Evolutionary conservation across 1,140 invertebrate genomes (phyloP), one percentile per base, ranked within the genome.

Genomic region (Euura lappo): DNA sequence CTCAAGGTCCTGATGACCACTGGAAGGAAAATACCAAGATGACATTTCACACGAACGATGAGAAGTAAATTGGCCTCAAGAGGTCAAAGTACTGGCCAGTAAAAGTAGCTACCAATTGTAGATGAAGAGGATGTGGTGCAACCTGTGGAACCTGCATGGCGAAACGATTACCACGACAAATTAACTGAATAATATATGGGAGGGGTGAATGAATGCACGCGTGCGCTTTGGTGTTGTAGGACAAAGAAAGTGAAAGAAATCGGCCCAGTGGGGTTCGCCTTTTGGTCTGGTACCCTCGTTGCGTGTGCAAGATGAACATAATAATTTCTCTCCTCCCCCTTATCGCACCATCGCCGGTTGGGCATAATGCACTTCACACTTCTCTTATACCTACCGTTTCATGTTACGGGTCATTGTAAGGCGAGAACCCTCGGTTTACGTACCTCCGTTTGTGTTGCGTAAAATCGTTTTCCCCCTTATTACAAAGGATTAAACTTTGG

Each of bases 321-420:
- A 60, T 60, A 8, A n/a, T 11, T 11, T 6, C 6, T n/a, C 51
- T 60, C 6, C 4, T 28, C 28, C 28, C 28, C 28, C 3, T 60
- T 60, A 3, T 42, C 51, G 65, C 66, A 6, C 69, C 69, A 68
- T 13, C 46, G 13, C 45, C 44, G 44, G 72, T 28, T 28, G 28
- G 74, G 75, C 74, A 76, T 79, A 79, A 82, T 81, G 76, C 78
- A 77, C 75, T 80, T 77, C 73, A 77, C 78, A 7, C 72, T 68
- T 68, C 75, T 75, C 70, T 75, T 28, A 28, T 28, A 28, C 28
- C 28, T 79, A 78, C 80, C 80, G 81, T 83, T 79, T 83, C 80
- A 75, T 71, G 73, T 83, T 83, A 77, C 79, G 76, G 28, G 28
- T 76, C 71, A 81, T 79, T 80, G 77, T 76, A 71, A 74, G 77